phyloP scores from a whole-genome alignment of 1,140 invertebrate species.

The Drosophila ercepeae region DNA sequence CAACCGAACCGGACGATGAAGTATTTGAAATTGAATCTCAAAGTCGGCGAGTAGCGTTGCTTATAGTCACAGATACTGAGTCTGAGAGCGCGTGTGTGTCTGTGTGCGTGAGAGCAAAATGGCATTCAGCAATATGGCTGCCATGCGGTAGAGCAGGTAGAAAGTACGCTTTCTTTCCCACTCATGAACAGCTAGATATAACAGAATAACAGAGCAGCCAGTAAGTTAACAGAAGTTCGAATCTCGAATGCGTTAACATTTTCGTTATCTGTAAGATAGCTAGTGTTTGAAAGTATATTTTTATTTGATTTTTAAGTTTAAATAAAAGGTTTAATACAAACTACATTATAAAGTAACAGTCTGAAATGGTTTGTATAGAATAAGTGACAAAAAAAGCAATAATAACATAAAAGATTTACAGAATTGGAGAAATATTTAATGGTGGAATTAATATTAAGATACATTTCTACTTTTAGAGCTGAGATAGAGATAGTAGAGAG shows the following conservation, averaged over 20 bases:
- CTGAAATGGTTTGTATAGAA: too few species aligned
- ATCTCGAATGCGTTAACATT: too few species aligned
- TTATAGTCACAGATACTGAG: conserved; percentile 23
- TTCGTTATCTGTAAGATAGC: too few species aligned
- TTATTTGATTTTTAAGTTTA: neutral
- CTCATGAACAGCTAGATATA: too few species aligned
- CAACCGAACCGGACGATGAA: conserved; percentile 51
- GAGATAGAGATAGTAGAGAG: neutral
- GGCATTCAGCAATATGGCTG: conserved; percentile 53
- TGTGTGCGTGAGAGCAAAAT: conserved; percentile 3
- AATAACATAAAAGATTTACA: neutral
- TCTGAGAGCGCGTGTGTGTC: neutral
- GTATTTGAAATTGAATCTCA: conserved; percentile 54
- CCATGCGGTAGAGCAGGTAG: conserved; percentile 39
- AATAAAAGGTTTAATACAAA: neutral
- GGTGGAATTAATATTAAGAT: too few species aligned
- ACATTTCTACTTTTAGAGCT: conserved; percentile 21
- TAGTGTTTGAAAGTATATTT: conserved; percentile 13
- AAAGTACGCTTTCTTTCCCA: conserved; percentile 1
- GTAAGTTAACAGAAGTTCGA: too few species aligned
- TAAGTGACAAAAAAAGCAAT: too few species aligned
- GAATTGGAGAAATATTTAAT: too few species aligned
- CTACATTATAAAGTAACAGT: neutral
- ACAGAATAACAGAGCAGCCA: too few species aligned
- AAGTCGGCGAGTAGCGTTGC: conserved; percentile 23